These are phyloP conservation scores for Papio anubis DNA, from an alignment of 2,113 vertebrate genomes.

Conservation along the genomic window DNA sequence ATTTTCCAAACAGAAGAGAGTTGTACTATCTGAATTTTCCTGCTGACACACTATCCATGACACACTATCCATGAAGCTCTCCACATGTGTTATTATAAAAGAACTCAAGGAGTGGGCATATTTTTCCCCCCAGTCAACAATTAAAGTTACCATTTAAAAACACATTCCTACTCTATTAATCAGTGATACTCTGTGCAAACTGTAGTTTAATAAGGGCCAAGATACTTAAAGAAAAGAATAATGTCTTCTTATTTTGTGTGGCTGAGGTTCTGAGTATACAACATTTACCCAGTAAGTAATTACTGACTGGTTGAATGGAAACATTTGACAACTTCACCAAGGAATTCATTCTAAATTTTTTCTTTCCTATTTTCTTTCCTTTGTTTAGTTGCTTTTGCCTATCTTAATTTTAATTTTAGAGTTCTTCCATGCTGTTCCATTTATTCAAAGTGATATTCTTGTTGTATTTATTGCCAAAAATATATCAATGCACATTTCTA, in stretches of 20 bases:
- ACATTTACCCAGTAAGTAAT: neutral
- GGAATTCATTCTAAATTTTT: constrained; percentile 28
- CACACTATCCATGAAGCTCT: neutral
- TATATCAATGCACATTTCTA: neutral
- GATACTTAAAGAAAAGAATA: neutral
- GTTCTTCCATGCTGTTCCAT: neutral
- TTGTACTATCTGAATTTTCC: neutral
- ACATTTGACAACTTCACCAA: neutral
- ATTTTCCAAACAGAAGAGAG: neutral
- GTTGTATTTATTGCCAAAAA: neutral
- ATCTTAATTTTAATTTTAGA: constrained; percentile 26
- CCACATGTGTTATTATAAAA: neutral
- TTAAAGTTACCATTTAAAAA: neutral
- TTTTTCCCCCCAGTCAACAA: neutral
- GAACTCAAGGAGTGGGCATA: neutral
- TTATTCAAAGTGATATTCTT: constrained; percentile 1
- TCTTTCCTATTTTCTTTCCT: neutral
- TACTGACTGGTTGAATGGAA: neutral
- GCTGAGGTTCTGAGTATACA: neutral
- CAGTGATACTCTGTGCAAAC: neutral
- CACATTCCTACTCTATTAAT: neutral
- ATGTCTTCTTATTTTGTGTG: neutral
- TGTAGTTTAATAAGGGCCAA: neutral
- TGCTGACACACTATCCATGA: neutral
- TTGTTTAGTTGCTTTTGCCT: neutral